Evolutionary conservation across 2,888 invertebrate genomes (phyloP), one percentile per base, ranked within the genome.

Genomic region (Drosophila nigricruria): DNA sequence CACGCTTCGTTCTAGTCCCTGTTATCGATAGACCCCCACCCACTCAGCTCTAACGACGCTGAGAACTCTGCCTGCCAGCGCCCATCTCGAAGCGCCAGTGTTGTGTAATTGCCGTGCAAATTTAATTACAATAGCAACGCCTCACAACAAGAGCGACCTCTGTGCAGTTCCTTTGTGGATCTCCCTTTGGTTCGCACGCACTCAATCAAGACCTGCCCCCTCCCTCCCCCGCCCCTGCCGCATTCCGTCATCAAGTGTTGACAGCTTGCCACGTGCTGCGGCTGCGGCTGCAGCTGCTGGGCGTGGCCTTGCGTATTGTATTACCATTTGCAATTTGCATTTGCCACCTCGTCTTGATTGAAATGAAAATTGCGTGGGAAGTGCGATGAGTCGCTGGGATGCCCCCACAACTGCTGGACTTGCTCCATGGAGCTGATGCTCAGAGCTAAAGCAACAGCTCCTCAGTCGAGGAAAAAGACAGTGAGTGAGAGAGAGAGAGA

Each of bases 71-170:
- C 20, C 36, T n/a, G 36, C 36, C 40, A 5, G 23, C 23, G 20
- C 20, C 5, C 52, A 23, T 32, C 23, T 34, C 52, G 23, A 20
- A 20, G 52, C 36, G 36, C n/a, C 53, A 53, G 53, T 69, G 64
- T 82, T 83, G 90, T 91, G 91, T 91, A 92, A 92, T 92, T 91
- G 91, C 92, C 92, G 92, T 92, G 91, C 81, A 93, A 92, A 93
- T 93, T 93, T 92, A 92, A 93, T 93, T 92, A 92, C 90, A 83
- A 53, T 80, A 69, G 84, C 73, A 76, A 81, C 81, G 66, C 58
- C 66, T 60, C 52, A 32, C 66, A 56, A 53, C 61, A 65, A 71
- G 71, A 62, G 14, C 4, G 8, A 6, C 34, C 32, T 8, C 27
- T 16, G n/a, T 0, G 12, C 16, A 16, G 32, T 20, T 30, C 38